Conservation (phyloP, 2,797 vertebrate species). For the Thamnophis elegans region DNA sequence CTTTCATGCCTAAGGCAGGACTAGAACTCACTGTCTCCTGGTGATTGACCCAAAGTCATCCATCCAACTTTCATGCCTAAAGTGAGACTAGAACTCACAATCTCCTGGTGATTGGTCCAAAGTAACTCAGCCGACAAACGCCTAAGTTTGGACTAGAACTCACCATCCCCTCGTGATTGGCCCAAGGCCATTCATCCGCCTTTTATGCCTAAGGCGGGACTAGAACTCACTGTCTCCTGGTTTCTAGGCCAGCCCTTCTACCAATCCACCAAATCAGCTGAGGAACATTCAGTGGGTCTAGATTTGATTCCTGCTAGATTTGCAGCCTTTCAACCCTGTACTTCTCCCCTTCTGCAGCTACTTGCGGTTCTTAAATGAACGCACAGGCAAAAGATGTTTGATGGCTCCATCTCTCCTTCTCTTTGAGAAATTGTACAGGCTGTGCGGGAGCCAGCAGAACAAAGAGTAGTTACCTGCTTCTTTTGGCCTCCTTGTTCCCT, state of each 20-base stretch:
- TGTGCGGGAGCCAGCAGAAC: background rate
- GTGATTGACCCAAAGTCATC: too few relatives aligned
- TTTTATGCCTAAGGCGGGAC: too few relatives aligned
- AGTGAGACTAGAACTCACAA: too few relatives aligned
- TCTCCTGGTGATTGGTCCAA: too few relatives aligned
- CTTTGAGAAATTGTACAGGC: background rate
- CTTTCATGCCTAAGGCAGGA: too few relatives aligned
- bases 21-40: too few relatives aligned
- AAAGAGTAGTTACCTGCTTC: background rate
- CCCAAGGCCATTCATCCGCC: background rate
- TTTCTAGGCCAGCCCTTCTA: background rate
- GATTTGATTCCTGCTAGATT: background rate
- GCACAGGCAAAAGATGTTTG: background rate
- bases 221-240: too few relatives aligned
- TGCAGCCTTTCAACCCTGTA: background rate
- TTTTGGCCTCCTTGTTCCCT: background rate
- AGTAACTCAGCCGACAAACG: too few relatives aligned
- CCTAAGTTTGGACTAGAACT: too few relatives aligned
- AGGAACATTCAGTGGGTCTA: background rate
- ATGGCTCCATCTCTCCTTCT: background rate
- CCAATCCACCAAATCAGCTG: background rate
- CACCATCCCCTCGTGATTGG: background rate
- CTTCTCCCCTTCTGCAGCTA: background rate
- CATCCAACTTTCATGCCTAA: fast-evolving
- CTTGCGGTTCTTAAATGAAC: background rate